Percentiles rank a stretch among this genome's conserved stretches.
Evolutionary conservation across 1,140 invertebrate genomes (phyloP).

Genomic region (Notospermus geniculatus): DNA sequence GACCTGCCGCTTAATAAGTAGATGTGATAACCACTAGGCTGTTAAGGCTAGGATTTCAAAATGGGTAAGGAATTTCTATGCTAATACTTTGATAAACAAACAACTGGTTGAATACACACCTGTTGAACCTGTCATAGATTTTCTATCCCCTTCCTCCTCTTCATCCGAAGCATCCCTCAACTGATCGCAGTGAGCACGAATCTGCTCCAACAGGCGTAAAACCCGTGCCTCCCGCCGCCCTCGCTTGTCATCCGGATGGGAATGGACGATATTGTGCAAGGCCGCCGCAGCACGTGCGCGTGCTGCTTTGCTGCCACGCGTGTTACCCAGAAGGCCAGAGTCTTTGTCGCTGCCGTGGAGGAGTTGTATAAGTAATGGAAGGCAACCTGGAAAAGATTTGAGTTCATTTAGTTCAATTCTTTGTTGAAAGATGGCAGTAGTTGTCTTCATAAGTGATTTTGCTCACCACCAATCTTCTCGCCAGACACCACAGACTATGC

Average conservation of each 20-base stretch:
- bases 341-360: slow-evolving; percentile 67
- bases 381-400: slow-evolving; percentile 73
- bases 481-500: too few relatives aligned
- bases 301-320: slow-evolving; percentile 57
- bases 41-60: too few relatives aligned
- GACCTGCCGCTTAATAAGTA: too few relatives aligned
- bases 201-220: slow-evolving; percentile 52
- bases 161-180: slow-evolving; percentile 31
- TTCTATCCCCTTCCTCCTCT: slow-evolving; percentile 22
- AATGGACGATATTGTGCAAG: slow-evolving; percentile 87
- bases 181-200: slow-evolving; percentile 54
- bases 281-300: slow-evolving; percentile 79
- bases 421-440: too few relatives aligned
- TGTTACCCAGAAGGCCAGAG: slow-evolving; percentile 48
- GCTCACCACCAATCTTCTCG: too few relatives aligned
- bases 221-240: slow-evolving; percentile 83
- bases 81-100: slow-evolving; percentile 5
- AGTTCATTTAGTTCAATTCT: too few relatives aligned
- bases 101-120: slow-evolving; percentile 61
- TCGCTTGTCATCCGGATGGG: slow-evolving; percentile 82
- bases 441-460: too few relatives aligned
- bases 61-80: too few relatives aligned
- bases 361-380: slow-evolving; percentile 87
- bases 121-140: slow-evolving; percentile 26
- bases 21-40: too few relatives aligned